Conservation (phyloP, 1,140 invertebrate genomes). For the Rhopalosiphum padi region DNA sequence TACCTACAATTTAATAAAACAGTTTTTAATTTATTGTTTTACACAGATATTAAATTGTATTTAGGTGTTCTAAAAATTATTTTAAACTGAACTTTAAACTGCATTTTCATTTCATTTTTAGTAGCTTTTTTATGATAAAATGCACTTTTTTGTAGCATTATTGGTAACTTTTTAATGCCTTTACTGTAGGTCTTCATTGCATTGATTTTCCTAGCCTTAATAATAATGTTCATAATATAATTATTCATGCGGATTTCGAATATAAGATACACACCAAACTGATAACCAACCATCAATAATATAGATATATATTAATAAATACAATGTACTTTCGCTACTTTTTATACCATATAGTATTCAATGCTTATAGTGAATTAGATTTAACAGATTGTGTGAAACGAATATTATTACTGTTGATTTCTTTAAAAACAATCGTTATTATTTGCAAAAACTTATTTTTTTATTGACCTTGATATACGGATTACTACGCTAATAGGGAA, state of each 20-base stretch:
- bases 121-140: too few relatives aligned
- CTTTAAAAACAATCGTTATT: background rate
- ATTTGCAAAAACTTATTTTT: constrained; percentile 27
- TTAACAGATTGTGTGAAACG: background rate
- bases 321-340: background rate
- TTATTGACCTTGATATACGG: constrained; percentile 16
- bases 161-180: too few relatives aligned
- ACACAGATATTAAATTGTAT: too few relatives aligned
- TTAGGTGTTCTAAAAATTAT: too few relatives aligned
- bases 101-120: too few relatives aligned
- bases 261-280: background rate
- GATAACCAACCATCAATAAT: background rate
- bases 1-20: too few relatives aligned
- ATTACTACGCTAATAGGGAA: constrained; percentile 25
- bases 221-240: background rate
- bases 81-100: too few relatives aligned
- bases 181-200: too few relatives aligned
- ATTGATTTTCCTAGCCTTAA: too few relatives aligned
- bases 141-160: too few relatives aligned
- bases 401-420: background rate
- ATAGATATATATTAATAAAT: background rate
- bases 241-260: background rate
- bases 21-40: too few relatives aligned
- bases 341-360: background rate
- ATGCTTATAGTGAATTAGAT: background rate